Conservation (phyloP, 2,888 invertebrate species). For the Sinhomidia bicolor region DNA sequence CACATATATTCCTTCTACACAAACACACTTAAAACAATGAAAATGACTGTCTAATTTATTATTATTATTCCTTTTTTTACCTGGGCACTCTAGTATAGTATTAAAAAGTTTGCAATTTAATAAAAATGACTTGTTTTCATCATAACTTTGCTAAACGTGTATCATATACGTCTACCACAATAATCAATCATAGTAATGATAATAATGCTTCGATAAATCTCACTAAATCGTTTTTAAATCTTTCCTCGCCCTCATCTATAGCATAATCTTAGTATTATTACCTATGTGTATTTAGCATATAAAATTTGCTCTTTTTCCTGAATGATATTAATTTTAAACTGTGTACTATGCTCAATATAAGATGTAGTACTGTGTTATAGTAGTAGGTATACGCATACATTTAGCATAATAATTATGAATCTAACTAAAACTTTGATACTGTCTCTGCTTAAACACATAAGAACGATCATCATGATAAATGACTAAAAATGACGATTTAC, state of each 20-base stretch:
- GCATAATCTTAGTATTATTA: not conserved
- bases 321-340: constrained; percentile 5
- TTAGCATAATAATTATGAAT: constrained; percentile 11
- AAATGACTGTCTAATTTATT: constrained; percentile 29
- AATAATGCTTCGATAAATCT: constrained; percentile 57
- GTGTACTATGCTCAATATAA: constrained; percentile 28
- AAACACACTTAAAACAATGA: constrained; percentile 21
- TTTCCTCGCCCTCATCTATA: not conserved
- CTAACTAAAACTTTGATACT: constrained; percentile 65
- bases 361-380: constrained; percentile 15
- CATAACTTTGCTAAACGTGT: not conserved
- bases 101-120: constrained; percentile 47
- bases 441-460: constrained; percentile 61
- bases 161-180: not conserved
- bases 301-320: not conserved
- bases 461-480: constrained; percentile 39
- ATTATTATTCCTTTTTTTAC: too few species aligned
- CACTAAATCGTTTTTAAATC: constrained; percentile 51
- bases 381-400: not conserved
- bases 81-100: constrained; percentile 13
- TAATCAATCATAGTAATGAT: not conserved
- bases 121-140: constrained; percentile 57
- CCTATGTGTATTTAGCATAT: not conserved
- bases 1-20: too few species aligned
- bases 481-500: constrained; percentile 53